phyloP scores from a whole-genome alignment of 2,113 vertebrate genomes.

The Strix aluco region DNA sequence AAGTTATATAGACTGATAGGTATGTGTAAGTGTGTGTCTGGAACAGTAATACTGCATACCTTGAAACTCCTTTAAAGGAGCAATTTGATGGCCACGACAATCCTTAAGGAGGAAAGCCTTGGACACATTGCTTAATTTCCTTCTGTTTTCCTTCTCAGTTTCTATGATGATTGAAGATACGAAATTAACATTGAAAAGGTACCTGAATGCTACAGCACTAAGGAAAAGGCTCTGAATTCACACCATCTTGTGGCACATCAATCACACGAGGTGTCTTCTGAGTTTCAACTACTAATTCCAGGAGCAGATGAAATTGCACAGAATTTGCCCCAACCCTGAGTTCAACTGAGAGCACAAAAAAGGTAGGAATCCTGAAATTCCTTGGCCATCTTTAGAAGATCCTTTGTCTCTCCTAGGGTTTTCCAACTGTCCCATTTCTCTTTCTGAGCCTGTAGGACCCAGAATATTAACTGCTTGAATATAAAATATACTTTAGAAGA shows the following conservation, averaged over 20 bases:
- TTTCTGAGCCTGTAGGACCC: not conserved
- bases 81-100: not conserved
- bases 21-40: not conserved
- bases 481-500: not conserved
- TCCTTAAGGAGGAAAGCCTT: not conserved
- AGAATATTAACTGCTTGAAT: constrained; percentile 22
- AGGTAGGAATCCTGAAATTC: not conserved
- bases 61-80: not conserved
- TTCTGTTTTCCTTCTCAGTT: not conserved
- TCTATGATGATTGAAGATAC: not conserved
- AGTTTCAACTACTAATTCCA: not conserved
- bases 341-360: not conserved
- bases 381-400: not conserved
- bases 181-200: not conserved
- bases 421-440: constrained; percentile 1
- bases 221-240: not conserved
- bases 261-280: not conserved
- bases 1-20: not conserved
- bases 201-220: not conserved
- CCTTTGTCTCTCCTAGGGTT: not conserved
- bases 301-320: not conserved
- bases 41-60: not conserved
- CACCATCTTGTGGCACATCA: not conserved
- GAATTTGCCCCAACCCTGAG: not conserved
- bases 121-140: not conserved